phyloP scores from a whole-genome alignment of 2,113 vertebrate species.

The Lampris incognitus region DNA sequence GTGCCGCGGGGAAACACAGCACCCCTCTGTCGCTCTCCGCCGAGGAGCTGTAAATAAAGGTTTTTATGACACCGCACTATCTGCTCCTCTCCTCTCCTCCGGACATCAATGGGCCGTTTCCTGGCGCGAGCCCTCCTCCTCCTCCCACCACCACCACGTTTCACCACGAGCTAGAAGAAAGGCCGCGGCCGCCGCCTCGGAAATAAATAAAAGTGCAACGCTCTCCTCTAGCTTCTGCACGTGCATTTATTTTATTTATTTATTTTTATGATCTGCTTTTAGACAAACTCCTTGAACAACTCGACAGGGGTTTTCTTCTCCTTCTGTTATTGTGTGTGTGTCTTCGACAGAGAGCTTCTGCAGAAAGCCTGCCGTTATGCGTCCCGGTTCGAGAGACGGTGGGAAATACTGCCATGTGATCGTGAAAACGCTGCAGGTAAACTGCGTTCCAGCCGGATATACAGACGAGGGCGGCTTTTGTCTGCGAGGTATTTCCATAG shows the following conservation, averaged over 20 bases:
- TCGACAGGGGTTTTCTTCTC: conserved; percentile 35
- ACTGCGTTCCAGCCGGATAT: too few relatives aligned
- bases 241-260: conserved; percentile 15
- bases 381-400: conserved; percentile 23
- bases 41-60: conserved; percentile 83
- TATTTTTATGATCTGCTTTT: conserved; percentile 44
- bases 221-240: conserved; percentile 63
- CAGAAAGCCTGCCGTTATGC: conserved; percentile 46
- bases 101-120: conserved; percentile 83
- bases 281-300: conserved; percentile 49
- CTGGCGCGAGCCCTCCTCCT: conserved; percentile 77
- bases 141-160: conserved; percentile 59
- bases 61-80: conserved; percentile 80
- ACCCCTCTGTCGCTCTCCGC: conserved; percentile 75
- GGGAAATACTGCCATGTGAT: conserved; percentile 6
- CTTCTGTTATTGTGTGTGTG: conserved; percentile 27
- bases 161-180: conserved; percentile 73
- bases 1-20: conserved; percentile 77
- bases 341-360: conserved; percentile 47
- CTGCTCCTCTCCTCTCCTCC: conserved; percentile 74
- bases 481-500: neutral
- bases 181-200: conserved; percentile 59
- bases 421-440: too few relatives aligned
- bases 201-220: conserved; percentile 44
- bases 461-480: too few relatives aligned